Evolutionary conservation across 2,797 vertebrate genomes (phyloP).

Genomic region (Crax fasciolata): DNA sequence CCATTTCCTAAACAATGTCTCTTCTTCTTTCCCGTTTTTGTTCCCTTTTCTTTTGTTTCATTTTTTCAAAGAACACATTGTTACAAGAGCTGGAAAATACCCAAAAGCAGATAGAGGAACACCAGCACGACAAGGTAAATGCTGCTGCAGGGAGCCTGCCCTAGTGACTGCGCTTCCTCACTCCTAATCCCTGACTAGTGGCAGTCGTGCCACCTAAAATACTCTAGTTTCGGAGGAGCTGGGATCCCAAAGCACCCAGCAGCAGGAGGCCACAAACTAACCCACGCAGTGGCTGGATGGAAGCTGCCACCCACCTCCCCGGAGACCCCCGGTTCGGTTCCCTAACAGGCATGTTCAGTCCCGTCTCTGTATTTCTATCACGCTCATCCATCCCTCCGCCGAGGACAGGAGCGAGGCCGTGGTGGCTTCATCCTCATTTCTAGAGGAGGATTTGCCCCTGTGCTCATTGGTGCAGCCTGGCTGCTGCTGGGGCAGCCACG

Average conservation of each 20-base stretch:
- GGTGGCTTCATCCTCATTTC: rapidly evolving
- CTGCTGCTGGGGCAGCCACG: neutral
- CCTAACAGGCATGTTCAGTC: neutral
- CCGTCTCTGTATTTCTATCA: neutral
- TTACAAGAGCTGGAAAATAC: conserved; percentile 95
- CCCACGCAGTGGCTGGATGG: neutral
- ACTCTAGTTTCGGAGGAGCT: neutral
- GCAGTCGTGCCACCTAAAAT: neutral
- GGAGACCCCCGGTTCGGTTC: neutral
- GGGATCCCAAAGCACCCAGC: conserved; percentile 4
- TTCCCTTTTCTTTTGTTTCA: conserved; percentile 25
- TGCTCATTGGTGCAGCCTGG: neutral
- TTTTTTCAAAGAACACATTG: conserved; percentile 88
- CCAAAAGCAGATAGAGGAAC: conserved; percentile 94
- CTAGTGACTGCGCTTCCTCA: neutral
- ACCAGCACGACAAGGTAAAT: conserved; percentile 93
- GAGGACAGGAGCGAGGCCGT: rapidly evolving
- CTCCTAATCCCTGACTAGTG: neutral
- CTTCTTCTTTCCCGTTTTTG: conserved; percentile 38
- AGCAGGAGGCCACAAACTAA: conserved; percentile 16
- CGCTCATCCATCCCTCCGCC: neutral
- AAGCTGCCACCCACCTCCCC: neutral
- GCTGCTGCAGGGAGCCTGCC: neutral
- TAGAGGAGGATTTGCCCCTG: neutral
- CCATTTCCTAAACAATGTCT: neutral